Evolutionary conservation across 2,888 invertebrate species (phyloP).

Genomic region (Digitonthophagus gazella): DNA sequence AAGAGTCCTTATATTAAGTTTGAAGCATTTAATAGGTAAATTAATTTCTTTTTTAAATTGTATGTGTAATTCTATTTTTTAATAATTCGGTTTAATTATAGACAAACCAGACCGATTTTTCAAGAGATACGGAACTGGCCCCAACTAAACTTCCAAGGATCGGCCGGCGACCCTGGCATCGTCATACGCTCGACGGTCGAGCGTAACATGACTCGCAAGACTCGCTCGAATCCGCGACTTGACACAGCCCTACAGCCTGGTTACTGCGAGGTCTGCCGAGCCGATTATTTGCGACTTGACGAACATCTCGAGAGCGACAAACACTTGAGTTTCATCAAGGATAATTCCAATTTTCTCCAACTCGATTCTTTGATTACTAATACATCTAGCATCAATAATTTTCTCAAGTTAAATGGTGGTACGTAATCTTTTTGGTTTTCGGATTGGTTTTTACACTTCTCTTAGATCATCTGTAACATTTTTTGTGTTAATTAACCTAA

Average conservation of each 20-base stretch:
- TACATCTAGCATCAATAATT: constrained; percentile 67
- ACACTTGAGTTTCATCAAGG: constrained; percentile 71
- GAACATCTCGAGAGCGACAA: constrained; percentile 72
- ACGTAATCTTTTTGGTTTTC: no score
- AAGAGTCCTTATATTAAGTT: constrained; percentile 72
- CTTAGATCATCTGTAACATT: no score
- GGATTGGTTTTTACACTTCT: no score
- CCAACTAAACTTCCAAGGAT: constrained; percentile 52
- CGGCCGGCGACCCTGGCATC: constrained; percentile 48
- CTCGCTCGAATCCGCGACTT: constrained; percentile 42
- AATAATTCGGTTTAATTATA: background rate
- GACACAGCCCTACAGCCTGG: constrained; percentile 54
- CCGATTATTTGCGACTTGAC: constrained; percentile 68
- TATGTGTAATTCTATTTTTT: background rate
- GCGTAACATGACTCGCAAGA: constrained; percentile 57
- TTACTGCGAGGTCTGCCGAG: constrained; percentile 79
- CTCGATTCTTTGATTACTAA: constrained; percentile 68
- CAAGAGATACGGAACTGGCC: constrained; percentile 66
- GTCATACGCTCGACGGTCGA: constrained; percentile 39
- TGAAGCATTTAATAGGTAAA: constrained; percentile 66
- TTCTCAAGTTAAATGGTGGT: constrained; percentile 61
- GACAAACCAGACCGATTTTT: constrained; percentile 62
- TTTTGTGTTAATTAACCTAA: no score
- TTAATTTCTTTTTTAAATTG: background rate
- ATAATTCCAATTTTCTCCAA: constrained; percentile 72